These are phyloP conservation scores for Hipparchia semele DNA, from an alignment of 2,888 invertebrate species.

Conservation along the genomic window DNA sequence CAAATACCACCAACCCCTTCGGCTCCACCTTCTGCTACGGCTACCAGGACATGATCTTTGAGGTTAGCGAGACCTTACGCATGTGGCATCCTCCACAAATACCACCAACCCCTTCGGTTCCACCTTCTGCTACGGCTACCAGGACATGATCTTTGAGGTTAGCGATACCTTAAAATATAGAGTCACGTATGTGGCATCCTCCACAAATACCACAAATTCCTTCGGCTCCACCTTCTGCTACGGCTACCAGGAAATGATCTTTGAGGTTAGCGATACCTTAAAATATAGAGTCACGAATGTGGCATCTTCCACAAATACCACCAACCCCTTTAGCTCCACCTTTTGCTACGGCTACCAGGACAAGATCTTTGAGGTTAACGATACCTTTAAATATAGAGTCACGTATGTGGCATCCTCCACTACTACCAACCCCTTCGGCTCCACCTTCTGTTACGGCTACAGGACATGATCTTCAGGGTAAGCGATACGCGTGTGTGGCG, in stretches of 20 bases:
- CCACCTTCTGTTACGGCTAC: too few relatives aligned
- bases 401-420: too few relatives aligned
- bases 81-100: too few relatives aligned
- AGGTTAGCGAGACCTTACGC: too few relatives aligned
- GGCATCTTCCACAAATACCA: conserved; percentile 97
- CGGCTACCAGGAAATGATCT: conserved; percentile 98
- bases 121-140: too few relatives aligned
- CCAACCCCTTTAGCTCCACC: conserved; percentile 99
- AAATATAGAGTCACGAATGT: too few relatives aligned
- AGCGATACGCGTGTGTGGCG: too few relatives aligned
- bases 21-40: conserved; percentile 95
- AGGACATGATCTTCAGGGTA: too few relatives aligned
- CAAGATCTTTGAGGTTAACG: conserved; percentile 99
- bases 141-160: conserved; percentile 83
- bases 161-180: too few relatives aligned
- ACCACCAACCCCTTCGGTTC: conserved; percentile 58
- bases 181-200: conserved; percentile 92
- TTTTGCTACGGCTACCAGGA: conserved; percentile 99
- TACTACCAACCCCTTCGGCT: too few relatives aligned
- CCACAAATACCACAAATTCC: conserved; percentile 98
- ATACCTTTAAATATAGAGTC: too few relatives aligned
- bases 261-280: conserved; percentile 88
- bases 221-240: conserved; percentile 99
- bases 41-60: conserved; percentile 32
- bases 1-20: conserved; percentile 98